Evolutionary conservation across 2,797 vertebrate species (phyloP), one percentile per base, ranked within the genome.

Genomic region (Acanthornis magna): DNA sequence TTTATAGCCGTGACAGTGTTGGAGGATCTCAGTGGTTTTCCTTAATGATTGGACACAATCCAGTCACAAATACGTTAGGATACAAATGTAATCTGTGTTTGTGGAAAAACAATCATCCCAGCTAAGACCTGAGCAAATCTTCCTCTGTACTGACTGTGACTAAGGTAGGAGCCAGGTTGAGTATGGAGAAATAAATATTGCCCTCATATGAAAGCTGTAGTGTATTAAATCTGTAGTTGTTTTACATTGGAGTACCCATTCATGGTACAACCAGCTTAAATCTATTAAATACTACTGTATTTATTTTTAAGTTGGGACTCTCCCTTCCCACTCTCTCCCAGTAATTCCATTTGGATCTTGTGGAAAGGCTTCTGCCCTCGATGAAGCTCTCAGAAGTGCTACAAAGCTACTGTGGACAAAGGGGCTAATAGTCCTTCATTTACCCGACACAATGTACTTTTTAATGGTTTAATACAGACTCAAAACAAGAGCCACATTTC

Each of bases 401-500:
- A 16, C 45, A 83, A 53, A 87, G 16, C 23, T 78, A 4, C 43
- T 63, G 26, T 74, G 57, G 72, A 75, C 61, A 81, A 77, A 77
- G 58, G 40, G 34, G 29, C 61, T 83, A 11, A 45, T 11, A 84
- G 79, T 85, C 2, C 23, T 55, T 75, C 66, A 20, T 47, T 78
- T 63, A 45, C 47, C 55, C 78, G 47, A 61, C 70, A 79, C 58
- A 88, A 53, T 61, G 48, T 22, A 51, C 5, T 8, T 67, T 63
- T 67, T 62, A 9, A 54, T 0, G 1, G 71, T 76, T 80, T 78
- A 81, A 66, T 78, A 61, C 14, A 72, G 26, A 30, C 38, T 89
- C 38, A 95, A 72, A 94, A n/a, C 84, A 85, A 81, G 51, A 91
- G 65, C 25, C 60, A 66, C 38, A 30, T 73, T 91, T 93, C 70